phyloP scores from a whole-genome alignment of 2,888 invertebrate species.

The Acholoe squamosa region DNA sequence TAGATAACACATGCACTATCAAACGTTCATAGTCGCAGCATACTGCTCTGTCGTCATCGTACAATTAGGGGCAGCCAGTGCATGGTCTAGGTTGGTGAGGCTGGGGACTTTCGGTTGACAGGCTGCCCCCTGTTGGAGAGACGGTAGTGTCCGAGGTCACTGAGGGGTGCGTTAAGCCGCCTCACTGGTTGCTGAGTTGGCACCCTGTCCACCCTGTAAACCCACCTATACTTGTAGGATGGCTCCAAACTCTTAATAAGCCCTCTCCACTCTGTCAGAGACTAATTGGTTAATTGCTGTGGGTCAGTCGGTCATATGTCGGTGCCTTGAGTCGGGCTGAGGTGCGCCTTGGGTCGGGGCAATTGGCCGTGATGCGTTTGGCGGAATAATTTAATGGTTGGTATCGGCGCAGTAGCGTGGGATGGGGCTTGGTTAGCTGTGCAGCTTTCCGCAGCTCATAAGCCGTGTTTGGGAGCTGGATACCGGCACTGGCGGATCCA shows the following conservation, averaged over 20 bases:
- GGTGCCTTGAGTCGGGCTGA: not conserved
- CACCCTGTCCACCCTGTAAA: not conserved
- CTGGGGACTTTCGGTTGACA: not conserved
- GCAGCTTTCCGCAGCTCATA: not conserved
- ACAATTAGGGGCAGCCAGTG: not conserved
- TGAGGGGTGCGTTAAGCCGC: not conserved
- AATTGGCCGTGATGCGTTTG: conserved; percentile 47
- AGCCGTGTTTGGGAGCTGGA: too few species aligned
- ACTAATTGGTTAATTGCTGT: conserved; percentile 49
- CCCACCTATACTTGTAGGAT: not conserved
- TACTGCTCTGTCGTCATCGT: not conserved
- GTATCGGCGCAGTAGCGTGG: not conserved
- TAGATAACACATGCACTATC: too few species aligned
- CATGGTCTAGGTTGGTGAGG: not conserved
- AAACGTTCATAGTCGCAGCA: too few species aligned
- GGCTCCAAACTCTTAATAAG: not conserved
- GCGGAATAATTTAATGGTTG: conserved; percentile 58
- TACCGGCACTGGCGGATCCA: not conserved
- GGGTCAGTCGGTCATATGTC: conserved; percentile 31
- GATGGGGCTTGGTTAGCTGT: not conserved
- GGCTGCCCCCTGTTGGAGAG: not conserved
- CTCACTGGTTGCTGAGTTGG: not conserved
- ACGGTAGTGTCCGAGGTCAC: not conserved
- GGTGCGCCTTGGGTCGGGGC: not conserved
- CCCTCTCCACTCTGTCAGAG: not conserved